phyloP scores from a whole-genome alignment of 2,113 vertebrate species.

The Pitta sordida region DNA sequence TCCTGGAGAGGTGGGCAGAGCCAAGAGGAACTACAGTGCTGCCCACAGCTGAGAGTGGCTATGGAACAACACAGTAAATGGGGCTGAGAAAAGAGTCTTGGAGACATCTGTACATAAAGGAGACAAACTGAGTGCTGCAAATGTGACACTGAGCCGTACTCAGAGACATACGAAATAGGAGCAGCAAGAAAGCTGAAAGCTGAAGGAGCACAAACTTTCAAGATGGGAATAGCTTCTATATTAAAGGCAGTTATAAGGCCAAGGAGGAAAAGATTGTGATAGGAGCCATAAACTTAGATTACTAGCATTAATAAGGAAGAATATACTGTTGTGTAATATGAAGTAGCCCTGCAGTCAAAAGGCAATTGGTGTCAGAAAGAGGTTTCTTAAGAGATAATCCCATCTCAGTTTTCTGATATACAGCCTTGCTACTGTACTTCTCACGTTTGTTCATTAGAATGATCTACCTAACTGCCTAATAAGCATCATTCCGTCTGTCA shows the following conservation, averaged over 20 bases:
- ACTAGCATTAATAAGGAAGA: conserved; percentile 49
- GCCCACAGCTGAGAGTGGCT: not conserved
- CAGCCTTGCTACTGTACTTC: not conserved
- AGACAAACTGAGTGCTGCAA: not conserved
- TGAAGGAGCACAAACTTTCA: not conserved
- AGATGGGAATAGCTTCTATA: not conserved
- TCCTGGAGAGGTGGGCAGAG: not conserved
- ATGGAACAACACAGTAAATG: rapidly evolving
- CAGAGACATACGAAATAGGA: not conserved
- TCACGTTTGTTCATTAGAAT: not conserved
- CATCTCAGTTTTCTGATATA: conserved; percentile 24
- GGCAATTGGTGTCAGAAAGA: conserved; percentile 32
- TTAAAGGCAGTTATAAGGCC: conserved; percentile 35
- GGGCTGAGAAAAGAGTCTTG: not conserved
- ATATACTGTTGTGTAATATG: conserved; percentile 36
- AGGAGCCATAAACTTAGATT: conserved; percentile 50
- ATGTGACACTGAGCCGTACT: not conserved
- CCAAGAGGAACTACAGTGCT: not conserved
- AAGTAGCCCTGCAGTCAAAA: conserved; percentile 47
- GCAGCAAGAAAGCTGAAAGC: not conserved
- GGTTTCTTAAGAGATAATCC: conserved; percentile 48
- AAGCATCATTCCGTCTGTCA: conserved; percentile 13
- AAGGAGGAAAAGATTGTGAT: conserved; percentile 30
- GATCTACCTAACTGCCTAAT: conserved; percentile 4
- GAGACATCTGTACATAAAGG: not conserved